Conservation (phyloP, 2,797 vertebrate genomes). For the Merluccius polli region DNA sequence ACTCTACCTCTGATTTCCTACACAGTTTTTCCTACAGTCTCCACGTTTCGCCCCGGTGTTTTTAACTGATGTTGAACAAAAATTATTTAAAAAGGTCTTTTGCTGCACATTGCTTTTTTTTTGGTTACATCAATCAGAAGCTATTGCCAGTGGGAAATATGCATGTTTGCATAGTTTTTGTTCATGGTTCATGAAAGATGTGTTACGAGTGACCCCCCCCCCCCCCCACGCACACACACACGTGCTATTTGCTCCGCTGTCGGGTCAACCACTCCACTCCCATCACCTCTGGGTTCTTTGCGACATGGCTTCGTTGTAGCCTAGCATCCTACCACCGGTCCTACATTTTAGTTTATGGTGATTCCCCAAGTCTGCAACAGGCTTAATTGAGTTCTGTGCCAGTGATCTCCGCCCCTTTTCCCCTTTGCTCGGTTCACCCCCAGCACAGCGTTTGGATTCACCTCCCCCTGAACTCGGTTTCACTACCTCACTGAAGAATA, state of each 20-base stretch:
- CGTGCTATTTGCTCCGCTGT: slow-evolving; percentile 10
- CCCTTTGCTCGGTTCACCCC: slow-evolving; percentile 3
- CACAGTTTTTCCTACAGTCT: neutral
- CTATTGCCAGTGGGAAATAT: slow-evolving; percentile 59
- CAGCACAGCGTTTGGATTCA: neutral
- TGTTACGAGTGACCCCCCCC: slow-evolving; percentile 27
- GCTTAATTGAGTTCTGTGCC: neutral
- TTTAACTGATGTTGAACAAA: slow-evolving; percentile 16
- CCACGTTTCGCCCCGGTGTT: slow-evolving; percentile 9
- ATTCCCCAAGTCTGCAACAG: too few relatives aligned
- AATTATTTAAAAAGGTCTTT: slow-evolving; percentile 16
- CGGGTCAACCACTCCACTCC: slow-evolving; percentile 1
- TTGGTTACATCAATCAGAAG: slow-evolving; percentile 44
- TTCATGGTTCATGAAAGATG: slow-evolving; percentile 50
- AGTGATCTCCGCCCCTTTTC: neutral
- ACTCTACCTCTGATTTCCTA: neutral
- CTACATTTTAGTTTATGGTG: neutral
- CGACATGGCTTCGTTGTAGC: neutral
- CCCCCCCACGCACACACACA: neutral
- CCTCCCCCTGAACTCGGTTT: slow-evolving; percentile 6
- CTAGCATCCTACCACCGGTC: neutral
- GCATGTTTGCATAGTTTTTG: slow-evolving; percentile 78
- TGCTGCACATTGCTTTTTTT: slow-evolving; percentile 23
- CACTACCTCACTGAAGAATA: slow-evolving; percentile 30
- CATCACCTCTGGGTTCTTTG: neutral